Evolutionary conservation across 2,888 invertebrate species (phyloP).

Genomic region (Punctoribates punctum): DNA sequence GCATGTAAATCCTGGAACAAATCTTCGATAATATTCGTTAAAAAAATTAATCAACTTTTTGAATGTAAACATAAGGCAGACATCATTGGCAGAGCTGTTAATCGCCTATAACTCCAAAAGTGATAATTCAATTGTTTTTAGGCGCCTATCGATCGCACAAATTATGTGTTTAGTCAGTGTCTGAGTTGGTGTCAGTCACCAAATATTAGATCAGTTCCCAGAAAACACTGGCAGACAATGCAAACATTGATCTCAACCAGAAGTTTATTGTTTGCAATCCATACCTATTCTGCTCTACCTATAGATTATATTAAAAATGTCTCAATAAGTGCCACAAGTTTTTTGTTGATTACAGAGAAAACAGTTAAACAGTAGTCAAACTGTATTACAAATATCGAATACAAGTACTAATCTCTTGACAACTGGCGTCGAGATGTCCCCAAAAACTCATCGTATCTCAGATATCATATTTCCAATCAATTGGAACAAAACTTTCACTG

Average conservation of each 20-base stretch:
- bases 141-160: conserved; percentile 14
- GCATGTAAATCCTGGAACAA: too few relatives aligned
- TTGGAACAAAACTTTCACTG: neutral
- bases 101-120: neutral
- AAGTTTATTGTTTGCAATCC: too few relatives aligned
- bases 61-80: neutral
- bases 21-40: too few relatives aligned
- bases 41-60: too few relatives aligned
- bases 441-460: neutral
- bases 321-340: neutral
- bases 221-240: neutral
- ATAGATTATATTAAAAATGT: too few relatives aligned
- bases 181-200: too few relatives aligned
- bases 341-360: neutral
- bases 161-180: too few relatives aligned
- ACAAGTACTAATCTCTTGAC: neutral
- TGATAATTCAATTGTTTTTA: conserved; percentile 27
- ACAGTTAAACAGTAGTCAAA: neutral
- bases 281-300: too few relatives aligned
- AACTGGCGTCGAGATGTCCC: conserved; percentile 5
- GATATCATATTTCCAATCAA: neutral
- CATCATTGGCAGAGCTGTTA: neutral
- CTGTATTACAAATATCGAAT: neutral
- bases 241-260: neutral
- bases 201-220: too few relatives aligned